phyloP scores from a whole-genome alignment of 2,888 invertebrate species.

The Stomorhina lunata region DNA sequence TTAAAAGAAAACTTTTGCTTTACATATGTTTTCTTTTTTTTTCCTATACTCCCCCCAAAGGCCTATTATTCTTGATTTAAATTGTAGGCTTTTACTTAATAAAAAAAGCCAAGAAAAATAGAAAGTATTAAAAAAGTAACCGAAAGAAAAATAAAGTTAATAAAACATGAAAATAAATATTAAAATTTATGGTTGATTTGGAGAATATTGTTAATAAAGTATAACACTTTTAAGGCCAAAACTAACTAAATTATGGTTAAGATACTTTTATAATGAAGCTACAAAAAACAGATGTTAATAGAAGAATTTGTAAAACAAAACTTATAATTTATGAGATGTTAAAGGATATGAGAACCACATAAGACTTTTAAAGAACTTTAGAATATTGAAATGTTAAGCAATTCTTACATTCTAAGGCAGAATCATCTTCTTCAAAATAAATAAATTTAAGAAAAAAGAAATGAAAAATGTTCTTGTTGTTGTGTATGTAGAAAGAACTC shows the following conservation, averaged over 20 bases:
- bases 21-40: constrained; percentile 1
- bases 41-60: constrained; percentile 25
- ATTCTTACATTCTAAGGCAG: too few species aligned
- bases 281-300: too few species aligned
- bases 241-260: constrained; percentile 18
- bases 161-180: constrained; percentile 46
- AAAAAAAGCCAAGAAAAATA: not conserved
- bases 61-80: constrained; percentile 55
- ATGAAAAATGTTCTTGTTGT: too few species aligned
- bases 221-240: not conserved
- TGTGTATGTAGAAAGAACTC: too few species aligned
- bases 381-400: too few species aligned
- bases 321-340: too few species aligned
- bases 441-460: too few species aligned
- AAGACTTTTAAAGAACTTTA: too few species aligned
- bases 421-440: too few species aligned
- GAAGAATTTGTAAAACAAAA: too few species aligned
- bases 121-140: constrained; percentile 14
- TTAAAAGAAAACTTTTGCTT: constrained; percentile 9
- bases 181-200: constrained; percentile 47
- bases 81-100: constrained; percentile 41
- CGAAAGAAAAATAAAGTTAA: constrained; percentile 13
- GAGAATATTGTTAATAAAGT: not conserved
- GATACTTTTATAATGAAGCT: not conserved
- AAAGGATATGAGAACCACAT: too few species aligned